Percentiles rank a stretch among this genome's conserved stretches.
These are phyloP conservation scores for Protodeltote pygarga DNA, from an alignment of 2,888 invertebrate genomes.

Conservation along the genomic window DNA sequence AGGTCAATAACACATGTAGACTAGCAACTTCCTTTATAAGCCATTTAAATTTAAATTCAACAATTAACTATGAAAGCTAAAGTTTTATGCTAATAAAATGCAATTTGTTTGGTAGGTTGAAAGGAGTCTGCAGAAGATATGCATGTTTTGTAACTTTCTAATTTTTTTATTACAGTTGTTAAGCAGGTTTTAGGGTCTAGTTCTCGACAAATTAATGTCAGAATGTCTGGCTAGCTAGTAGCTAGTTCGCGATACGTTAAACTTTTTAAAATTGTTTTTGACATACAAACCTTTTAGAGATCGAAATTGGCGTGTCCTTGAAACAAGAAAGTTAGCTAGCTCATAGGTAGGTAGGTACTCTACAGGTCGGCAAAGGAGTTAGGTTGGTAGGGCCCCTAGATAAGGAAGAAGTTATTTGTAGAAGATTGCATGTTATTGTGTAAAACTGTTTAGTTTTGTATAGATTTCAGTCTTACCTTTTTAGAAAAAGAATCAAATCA, in stretches of 20 bases:
- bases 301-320: no score
- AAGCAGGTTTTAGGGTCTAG: constrained; percentile 81
- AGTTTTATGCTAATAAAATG: constrained; percentile 83
- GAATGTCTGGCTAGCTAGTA: constrained; percentile 40
- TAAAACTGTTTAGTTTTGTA: no score
- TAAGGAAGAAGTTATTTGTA: no score
- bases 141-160: constrained; percentile 82
- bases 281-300: constrained; percentile 34
- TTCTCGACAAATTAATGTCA: constrained; percentile 58
- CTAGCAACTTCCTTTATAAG: constrained; percentile 64
- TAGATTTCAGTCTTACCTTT: no score
- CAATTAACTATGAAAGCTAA: constrained; percentile 78
- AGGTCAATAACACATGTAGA: constrained; percentile 66
- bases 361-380: no score
- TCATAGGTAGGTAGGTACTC: no score
- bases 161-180: constrained; percentile 77
- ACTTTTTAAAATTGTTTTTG: constrained; percentile 24
- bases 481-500: no score
- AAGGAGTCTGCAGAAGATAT: constrained; percentile 77
- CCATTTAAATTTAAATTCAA: constrained; percentile 70
- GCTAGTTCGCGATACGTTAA: no score
- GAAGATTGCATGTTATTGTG: no score
- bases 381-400: no score
- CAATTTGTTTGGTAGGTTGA: constrained; percentile 83
- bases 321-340: no score